These are phyloP conservation scores for Phragmatobia fuliginosa DNA, from an alignment of 2,888 invertebrate species.

Conservation along the genomic window DNA sequence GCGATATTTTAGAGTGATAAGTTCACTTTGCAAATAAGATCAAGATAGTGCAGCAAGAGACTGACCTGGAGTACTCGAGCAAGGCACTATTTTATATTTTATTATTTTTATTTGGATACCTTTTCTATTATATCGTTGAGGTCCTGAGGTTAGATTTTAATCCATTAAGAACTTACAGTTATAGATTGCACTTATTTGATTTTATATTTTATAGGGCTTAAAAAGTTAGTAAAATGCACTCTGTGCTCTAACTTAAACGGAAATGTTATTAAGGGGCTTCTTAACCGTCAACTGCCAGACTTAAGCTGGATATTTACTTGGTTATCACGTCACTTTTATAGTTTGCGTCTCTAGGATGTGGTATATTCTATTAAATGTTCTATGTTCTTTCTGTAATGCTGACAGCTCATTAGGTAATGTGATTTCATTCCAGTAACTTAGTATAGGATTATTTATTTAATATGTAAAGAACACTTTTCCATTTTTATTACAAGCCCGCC, in stretches of 20 bases:
- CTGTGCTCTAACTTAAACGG: background rate
- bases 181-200: background rate
- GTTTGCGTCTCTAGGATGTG: background rate
- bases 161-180: background rate
- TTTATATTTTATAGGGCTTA: background rate
- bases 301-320: background rate
- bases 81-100: background rate
- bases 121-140: too few relatives aligned
- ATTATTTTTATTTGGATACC: too few relatives aligned
- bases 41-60: conserved; percentile 23
- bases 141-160: background rate
- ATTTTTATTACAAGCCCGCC: background rate
- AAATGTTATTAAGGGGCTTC: background rate
- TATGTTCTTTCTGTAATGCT: background rate
- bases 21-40: conserved; percentile 38
- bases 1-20: conserved; percentile 15
- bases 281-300: background rate
- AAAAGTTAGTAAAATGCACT: background rate
- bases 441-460: background rate
- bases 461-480: background rate
- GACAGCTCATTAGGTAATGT: background rate
- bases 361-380: background rate
- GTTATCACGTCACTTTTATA: background rate
- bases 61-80: background rate
- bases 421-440: background rate